Evolutionary conservation across 53 echinoderm and acorn worm species (phyloP).

Genomic region (Arbacia lixula): DNA sequence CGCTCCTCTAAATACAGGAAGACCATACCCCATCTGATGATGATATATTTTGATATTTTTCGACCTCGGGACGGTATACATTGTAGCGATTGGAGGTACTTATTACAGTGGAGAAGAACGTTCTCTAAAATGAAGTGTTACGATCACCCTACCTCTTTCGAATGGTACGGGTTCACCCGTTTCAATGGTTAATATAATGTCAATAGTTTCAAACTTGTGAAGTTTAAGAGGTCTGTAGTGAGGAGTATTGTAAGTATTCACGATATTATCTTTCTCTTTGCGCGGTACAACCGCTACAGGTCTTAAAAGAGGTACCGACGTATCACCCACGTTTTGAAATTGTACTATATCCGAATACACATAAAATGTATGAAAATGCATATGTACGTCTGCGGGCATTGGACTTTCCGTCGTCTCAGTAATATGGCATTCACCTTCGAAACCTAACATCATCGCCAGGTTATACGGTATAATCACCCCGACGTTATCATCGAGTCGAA

Average conservation of each 20-base stretch:
- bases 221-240: conserved; percentile 67
- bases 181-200: conserved; percentile 71
- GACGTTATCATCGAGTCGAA: background rate
- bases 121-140: conserved; percentile 76
- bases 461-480: background rate
- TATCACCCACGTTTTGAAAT: conserved; percentile 64
- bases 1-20: conserved; percentile 51
- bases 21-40: conserved; percentile 1
- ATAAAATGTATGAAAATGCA: conserved; percentile 60
- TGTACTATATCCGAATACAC: conserved; percentile 71
- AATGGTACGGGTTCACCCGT: conserved; percentile 50
- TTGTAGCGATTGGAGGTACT: too few relatives aligned
- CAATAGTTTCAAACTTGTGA: conserved; percentile 59
- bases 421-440: conserved; percentile 9
- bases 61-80: too few relatives aligned
- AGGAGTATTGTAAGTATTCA: conserved; percentile 46
- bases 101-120: conserved; percentile 5
- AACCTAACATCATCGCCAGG: conserved; percentile 8
- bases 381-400: conserved; percentile 52
- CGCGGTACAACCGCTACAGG: conserved; percentile 36
- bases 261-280: conserved; percentile 37
- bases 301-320: conserved; percentile 62
- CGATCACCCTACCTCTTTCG: conserved; percentile 70
- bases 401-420: conserved; percentile 4
- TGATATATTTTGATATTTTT: conserved; percentile 20